phyloP scores from a whole-genome alignment of 2,113 vertebrate genomes.

The Osmerus mordax region DNA sequence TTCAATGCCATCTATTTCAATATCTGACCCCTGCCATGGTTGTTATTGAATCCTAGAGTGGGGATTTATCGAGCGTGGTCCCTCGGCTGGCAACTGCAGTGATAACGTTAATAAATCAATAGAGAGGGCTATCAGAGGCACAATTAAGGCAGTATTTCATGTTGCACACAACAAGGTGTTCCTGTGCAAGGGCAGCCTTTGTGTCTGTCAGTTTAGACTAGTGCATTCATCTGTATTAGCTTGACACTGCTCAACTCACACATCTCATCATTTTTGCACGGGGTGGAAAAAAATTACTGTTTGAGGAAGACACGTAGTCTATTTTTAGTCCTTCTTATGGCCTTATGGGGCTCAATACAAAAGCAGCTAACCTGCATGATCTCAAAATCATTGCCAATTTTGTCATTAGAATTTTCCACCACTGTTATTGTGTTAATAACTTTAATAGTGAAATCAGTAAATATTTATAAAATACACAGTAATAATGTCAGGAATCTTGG shows the following conservation, averaged over 20 bases:
- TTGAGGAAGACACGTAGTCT: too few species aligned
- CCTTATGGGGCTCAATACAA: too few species aligned
- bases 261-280: background rate
- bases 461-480: too few species aligned
- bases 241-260: background rate
- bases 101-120: constrained; percentile 39
- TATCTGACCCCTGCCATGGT: constrained; percentile 10
- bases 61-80: constrained; percentile 27
- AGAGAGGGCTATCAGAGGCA: constrained; percentile 23
- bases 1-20: constrained; percentile 14
- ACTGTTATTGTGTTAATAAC: too few species aligned
- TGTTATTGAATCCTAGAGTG: constrained; percentile 4
- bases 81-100: constrained; percentile 18
- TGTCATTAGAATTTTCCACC: too few species aligned
- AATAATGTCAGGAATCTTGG: too few species aligned
- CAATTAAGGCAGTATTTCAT: constrained; percentile 34
- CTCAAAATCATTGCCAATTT: too few species aligned
- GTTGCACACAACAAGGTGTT: constrained; percentile 28
- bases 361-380: too few species aligned
- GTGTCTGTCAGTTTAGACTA: constrained; percentile 6
- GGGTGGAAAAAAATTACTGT: too few species aligned
- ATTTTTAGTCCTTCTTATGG: too few species aligned
- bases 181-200: constrained; percentile 27
- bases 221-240: constrained; percentile 19
- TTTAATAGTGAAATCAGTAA: too few species aligned